phyloP scores from a whole-genome alignment of 1,140 invertebrate genomes.

The Cylas formicarius region DNA sequence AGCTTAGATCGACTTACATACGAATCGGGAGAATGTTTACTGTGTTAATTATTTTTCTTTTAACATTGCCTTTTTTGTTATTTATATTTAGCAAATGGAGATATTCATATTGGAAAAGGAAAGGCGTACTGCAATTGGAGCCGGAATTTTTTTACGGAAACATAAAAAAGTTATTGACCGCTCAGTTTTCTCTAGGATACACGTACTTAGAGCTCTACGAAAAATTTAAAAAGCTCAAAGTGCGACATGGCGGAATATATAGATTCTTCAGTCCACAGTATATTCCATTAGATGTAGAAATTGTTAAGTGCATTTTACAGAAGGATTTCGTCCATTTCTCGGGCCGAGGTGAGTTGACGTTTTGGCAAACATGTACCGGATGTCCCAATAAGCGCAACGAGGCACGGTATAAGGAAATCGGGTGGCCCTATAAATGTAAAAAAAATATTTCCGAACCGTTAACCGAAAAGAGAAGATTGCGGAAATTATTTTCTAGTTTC shows the following conservation, averaged over 20 bases:
- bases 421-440: too few relatives aligned
- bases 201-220: neutral
- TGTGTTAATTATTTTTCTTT: neutral
- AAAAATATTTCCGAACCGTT: too few relatives aligned
- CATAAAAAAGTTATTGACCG: neutral
- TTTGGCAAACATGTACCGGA: too few relatives aligned
- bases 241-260: slow-evolving; percentile 2
- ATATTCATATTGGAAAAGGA: slow-evolving; percentile 7
- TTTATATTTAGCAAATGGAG: slow-evolving; percentile 1
- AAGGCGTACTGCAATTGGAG: neutral
- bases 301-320: slow-evolving; percentile 8
- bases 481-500: too few relatives aligned
- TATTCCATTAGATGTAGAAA: slow-evolving; percentile 5
- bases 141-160: slow-evolving; percentile 6
- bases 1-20: too few relatives aligned
- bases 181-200: neutral
- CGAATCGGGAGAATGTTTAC: too few relatives aligned
- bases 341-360: neutral
- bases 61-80: neutral
- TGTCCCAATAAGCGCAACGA: too few relatives aligned
- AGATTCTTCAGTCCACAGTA: neutral
- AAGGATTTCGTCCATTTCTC: slow-evolving; percentile 1
- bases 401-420: too few relatives aligned
- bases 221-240: neutral
- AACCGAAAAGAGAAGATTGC: too few relatives aligned